A percentile compares a stretch with the other conserved stretches of the same genome.
These are phyloP conservation scores for Erebia ligea DNA, from an alignment of 2,888 invertebrate species.

Conservation along the genomic window DNA sequence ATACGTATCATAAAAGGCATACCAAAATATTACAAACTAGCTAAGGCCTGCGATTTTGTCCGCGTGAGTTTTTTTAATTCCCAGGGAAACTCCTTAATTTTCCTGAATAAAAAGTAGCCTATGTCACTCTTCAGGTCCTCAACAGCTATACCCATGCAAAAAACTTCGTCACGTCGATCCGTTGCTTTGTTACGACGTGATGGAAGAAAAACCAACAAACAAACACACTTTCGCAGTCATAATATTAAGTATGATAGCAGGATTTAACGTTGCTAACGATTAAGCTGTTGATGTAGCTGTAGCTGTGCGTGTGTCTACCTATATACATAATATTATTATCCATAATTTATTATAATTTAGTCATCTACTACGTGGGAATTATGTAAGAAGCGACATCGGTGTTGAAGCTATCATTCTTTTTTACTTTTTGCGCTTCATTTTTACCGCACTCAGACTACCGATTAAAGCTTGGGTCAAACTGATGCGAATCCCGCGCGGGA, in stretches of 20 bases:
- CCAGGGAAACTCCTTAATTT: no score
- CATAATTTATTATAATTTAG: constrained; percentile 51
- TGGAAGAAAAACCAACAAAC: no score
- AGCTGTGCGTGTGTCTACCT: background rate
- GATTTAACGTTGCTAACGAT: background rate
- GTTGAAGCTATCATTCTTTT: constrained; percentile 34
- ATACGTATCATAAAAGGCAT: no score
- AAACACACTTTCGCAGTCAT: no score
- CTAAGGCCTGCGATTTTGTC: background rate
- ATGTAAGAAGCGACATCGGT: constrained; percentile 43
- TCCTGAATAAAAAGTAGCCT: no score
- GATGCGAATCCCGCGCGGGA: no score
- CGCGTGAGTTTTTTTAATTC: background rate
- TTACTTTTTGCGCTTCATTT: constrained; percentile 13
- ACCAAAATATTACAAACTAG: background rate
- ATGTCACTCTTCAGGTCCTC: no score
- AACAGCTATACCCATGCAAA: no score
- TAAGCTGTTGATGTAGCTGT: background rate
- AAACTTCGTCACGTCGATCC: no score
- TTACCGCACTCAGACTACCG: background rate
- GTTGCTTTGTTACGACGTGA: no score
- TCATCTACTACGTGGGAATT: constrained; percentile 48
- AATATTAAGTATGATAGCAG: background rate
- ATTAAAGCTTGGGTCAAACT: no score
- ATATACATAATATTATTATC: background rate